phyloP scores from a whole-genome alignment of 2,113 vertebrate genomes.

The Aegotheles bennettii region DNA sequence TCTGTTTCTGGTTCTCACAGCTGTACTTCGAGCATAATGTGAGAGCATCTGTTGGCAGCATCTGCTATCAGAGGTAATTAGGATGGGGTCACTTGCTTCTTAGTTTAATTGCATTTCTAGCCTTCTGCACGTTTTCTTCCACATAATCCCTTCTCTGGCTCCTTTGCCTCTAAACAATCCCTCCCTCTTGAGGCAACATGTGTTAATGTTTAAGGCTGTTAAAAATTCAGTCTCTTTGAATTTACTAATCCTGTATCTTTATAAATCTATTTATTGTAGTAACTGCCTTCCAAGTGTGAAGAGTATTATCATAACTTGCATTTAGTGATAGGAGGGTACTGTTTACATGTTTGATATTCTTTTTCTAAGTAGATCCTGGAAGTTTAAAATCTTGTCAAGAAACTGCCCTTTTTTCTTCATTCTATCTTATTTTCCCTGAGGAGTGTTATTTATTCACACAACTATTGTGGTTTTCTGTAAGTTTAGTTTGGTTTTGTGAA shows the following conservation, averaged over 20 bases:
- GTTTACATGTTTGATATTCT: neutral
- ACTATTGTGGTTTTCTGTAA: neutral
- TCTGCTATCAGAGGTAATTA: constrained; percentile 44
- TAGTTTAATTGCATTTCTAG: neutral
- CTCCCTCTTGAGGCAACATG: neutral
- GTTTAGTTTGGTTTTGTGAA: neutral
- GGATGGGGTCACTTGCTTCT: constrained; percentile 25
- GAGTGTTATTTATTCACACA: neutral
- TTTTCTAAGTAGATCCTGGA: neutral
- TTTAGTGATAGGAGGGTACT: neutral
- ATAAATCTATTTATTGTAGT: neutral
- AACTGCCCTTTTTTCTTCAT: neutral
- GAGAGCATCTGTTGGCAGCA: constrained; percentile 46
- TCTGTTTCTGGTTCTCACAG: constrained; percentile 2
- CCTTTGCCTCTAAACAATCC: neutral
- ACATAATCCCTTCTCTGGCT: neutral
- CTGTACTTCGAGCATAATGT: constrained; percentile 19
- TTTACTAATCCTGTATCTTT: neutral
- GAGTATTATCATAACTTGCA: neutral
- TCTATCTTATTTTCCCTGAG: neutral
- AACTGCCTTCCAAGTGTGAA: neutral
- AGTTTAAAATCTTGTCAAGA: neutral
- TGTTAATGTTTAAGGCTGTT: neutral
- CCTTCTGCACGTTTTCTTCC: neutral
- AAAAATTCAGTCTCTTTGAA: neutral